A percentile compares a stretch with the other conserved stretches of the same genome.
These are phyloP conservation scores for Mareca strepera DNA, from an alignment of 2,797 vertebrate species.

Conservation along the genomic window DNA sequence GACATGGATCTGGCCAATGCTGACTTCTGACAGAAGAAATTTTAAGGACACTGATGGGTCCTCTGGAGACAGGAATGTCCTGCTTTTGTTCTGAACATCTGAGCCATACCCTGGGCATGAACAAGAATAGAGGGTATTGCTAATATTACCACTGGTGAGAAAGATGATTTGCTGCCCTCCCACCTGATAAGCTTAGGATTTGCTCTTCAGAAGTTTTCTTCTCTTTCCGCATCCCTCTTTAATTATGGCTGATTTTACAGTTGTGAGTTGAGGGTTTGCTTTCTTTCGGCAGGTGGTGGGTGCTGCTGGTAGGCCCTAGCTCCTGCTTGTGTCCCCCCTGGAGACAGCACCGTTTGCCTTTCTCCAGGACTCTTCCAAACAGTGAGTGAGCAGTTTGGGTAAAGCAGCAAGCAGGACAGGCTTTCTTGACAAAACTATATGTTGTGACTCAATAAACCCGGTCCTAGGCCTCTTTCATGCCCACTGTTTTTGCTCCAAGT, in stretches of 20 bases:
- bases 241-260: neutral
- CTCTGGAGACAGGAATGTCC: neutral
- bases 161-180: neutral
- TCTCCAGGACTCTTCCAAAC: neutral
- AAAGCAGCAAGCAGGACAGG: neutral
- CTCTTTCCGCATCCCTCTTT: neutral
- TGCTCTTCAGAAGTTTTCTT: neutral
- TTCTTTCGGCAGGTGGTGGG: neutral
- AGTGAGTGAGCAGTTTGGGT: neutral
- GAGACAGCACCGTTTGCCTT: neutral
- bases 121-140: neutral
- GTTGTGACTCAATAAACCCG: neutral
- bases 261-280: neutral
- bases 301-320: neutral
- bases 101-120: neutral
- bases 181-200: neutral
- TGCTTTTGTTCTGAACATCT: neutral
- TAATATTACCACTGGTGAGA: neutral
- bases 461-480: neutral
- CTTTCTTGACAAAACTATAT: neutral
- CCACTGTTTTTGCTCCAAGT: neutral
- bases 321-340: neutral
- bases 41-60: neutral
- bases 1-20: neutral
- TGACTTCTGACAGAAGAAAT: neutral